Evolutionary conservation across 30 jellyfish, hydroid and myxozoan species (phyloP).

Genomic region (Aurelia sp.): DNA sequence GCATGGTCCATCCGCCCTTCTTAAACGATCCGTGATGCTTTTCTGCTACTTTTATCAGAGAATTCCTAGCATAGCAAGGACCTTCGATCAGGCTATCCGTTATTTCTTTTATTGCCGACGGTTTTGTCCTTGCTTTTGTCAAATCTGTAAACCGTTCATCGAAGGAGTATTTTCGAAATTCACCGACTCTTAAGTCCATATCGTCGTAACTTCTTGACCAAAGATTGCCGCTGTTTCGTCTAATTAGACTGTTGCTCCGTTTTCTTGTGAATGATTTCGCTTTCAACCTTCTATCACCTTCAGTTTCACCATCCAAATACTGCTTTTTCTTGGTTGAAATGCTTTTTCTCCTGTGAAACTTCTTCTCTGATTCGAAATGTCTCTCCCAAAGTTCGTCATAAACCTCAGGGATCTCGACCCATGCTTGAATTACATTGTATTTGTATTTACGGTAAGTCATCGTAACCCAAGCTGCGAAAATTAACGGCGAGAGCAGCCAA

Average conservation of each 20-base stretch:
- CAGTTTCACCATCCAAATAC: too few relatives aligned
- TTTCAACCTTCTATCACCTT: too few relatives aligned
- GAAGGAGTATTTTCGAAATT: too few relatives aligned
- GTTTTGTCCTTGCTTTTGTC: too few relatives aligned
- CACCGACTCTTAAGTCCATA: background rate
- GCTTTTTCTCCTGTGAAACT: background rate
- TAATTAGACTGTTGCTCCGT: background rate
- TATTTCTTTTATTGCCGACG: too few relatives aligned
- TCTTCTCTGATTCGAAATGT: slow-evolving; percentile 10
- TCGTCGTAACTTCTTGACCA: background rate
- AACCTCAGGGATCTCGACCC: slow-evolving; percentile 71
- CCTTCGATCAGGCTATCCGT: too few relatives aligned
- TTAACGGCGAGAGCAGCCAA: slow-evolving; percentile 52
- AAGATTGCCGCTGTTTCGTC: background rate
- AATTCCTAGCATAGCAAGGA: too few relatives aligned
- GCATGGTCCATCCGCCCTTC: background rate
- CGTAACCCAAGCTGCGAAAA: slow-evolving; percentile 52
- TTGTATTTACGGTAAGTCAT: slow-evolving; percentile 31
- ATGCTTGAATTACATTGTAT: slow-evolving; percentile 50
- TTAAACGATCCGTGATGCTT: background rate
- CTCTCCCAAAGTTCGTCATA: slow-evolving; percentile 67
- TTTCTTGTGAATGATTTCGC: too few relatives aligned
- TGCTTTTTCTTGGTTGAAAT: background rate
- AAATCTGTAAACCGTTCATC: background rate
- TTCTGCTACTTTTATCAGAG: background rate